Base-by-base conservation (phyloP, 1,140 invertebrate species). In the Cotesia vestalis region DNA sequence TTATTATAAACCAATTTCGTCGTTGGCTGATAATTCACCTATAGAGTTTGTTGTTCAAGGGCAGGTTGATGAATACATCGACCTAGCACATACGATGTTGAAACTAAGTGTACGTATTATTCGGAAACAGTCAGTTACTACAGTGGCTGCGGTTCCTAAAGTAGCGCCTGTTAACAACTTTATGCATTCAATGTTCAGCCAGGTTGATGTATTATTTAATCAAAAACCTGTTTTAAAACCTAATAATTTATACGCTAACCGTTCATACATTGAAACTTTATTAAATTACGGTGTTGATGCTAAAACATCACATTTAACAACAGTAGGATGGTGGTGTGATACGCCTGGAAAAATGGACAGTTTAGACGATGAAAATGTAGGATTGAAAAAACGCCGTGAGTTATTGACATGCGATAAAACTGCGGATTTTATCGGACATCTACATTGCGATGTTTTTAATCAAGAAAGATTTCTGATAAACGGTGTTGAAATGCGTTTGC, bases 1-100 rank as follows among this genome's bases (percentile, higher is more conserved):
- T 46, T 75, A 84, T 72, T 86, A 85, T 74, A 85, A 86, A 74
- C 84, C 83, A 9, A 79, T 86, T 69, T 84, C 81, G 9, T 80
- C 79, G 0, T 61, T 88, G 9, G 75, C 70, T 3, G 78, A 83
- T 35, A 76, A 84, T 74, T 78, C 79, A n/a, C 84, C 79, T 0
- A 79, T 88, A 40, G 82, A 86, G 72, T 88, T 88, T 80, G 71
- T 80, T 62, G 74, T 87, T 36, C 79, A 77, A 17, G 81, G 79
- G 1, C 70, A 77, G 40, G 78, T 79, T 14, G 78, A 83, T 62
- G 77, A 86, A 61, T 86, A 87, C 72, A 74, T 84, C 6, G 81
- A 86, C 75, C 70, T 84, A 52, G 77, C 79, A 17, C 79, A 86
- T 74, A 85, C 82, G 4, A 78, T 82, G 74, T 64, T 87, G 17